Conservation (phyloP, 2,113 vertebrate species). For the Phaethornis superciliosus region DNA sequence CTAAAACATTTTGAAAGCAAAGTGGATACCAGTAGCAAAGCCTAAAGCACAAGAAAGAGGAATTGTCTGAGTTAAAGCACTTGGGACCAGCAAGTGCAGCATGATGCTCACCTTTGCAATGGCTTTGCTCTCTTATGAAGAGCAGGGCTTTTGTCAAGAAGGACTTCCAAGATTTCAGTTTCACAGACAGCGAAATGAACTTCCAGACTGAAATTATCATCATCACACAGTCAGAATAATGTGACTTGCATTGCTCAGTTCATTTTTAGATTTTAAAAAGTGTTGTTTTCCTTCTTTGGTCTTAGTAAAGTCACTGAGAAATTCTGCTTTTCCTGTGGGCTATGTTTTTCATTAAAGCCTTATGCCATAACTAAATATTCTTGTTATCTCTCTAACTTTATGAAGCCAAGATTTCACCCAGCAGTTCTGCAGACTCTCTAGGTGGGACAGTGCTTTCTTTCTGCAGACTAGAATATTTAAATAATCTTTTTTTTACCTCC, state of each 20-base stretch:
- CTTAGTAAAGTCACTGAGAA: not conserved
- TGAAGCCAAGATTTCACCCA: not conserved
- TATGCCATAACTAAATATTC: not conserved
- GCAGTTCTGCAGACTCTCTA: not conserved
- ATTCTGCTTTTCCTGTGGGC: not conserved
- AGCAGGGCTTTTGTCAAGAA: not conserved
- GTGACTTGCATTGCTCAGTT: not conserved
- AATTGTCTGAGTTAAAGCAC: not conserved
- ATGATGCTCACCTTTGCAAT: not conserved
- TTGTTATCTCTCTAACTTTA: not conserved
- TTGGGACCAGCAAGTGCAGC: not conserved
- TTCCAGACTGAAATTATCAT: not conserved
- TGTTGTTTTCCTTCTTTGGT: not conserved
- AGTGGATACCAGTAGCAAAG: not conserved
- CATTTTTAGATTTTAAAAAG: not conserved
- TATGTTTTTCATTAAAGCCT: not conserved
- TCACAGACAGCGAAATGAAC: not conserved
- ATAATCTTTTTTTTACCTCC: not conserved
- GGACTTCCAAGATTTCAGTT: not conserved
- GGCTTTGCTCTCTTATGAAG: not conserved
- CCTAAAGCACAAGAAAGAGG: not conserved
- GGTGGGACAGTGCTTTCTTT: not conserved
- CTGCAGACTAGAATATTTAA: not conserved
- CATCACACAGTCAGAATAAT: not conserved
- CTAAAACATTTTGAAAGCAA: not conserved